phyloP scores from a whole-genome alignment of 2,797 vertebrate species.

The Muscicapa striata region DNA sequence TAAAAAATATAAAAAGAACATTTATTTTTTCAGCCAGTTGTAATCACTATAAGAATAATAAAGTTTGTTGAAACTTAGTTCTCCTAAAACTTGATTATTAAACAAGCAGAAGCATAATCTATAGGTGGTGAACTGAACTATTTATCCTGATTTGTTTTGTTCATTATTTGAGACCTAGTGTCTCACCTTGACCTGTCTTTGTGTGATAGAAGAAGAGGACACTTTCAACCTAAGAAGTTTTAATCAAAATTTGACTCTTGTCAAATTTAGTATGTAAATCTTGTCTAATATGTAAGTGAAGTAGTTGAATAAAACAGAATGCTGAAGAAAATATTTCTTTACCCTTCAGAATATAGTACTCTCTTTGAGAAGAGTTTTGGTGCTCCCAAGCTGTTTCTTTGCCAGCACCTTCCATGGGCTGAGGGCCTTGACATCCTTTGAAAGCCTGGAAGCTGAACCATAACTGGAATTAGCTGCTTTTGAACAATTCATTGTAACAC shows the following conservation, averaged over 20 bases:
- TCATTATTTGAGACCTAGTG: neutral
- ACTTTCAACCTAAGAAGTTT: neutral
- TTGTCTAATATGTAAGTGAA: neutral
- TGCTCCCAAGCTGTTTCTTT: neutral
- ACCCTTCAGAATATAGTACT: neutral
- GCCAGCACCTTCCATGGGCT: neutral
- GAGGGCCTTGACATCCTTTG: neutral
- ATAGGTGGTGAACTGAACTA: neutral
- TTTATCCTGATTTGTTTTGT: neutral
- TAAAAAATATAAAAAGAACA: neutral
- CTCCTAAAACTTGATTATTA: neutral
- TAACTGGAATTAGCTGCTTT: neutral
- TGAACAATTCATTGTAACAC: neutral
- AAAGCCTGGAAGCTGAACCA: neutral
- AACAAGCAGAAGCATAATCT: neutral
- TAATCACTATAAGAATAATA: neutral
- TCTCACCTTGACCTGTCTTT: neutral
- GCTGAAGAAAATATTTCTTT: neutral
- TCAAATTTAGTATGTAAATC: too few relatives aligned
- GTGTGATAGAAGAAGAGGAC: neutral
- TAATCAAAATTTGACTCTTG: neutral
- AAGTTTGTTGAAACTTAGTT: neutral
- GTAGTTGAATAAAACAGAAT: neutral
- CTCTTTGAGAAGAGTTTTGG: neutral
- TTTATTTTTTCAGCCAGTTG: neutral